Evolutionary conservation across 2,797 vertebrate genomes (phyloP), one percentile per base, ranked within the genome.

Genomic region (Pachyuromys duprasi): DNA sequence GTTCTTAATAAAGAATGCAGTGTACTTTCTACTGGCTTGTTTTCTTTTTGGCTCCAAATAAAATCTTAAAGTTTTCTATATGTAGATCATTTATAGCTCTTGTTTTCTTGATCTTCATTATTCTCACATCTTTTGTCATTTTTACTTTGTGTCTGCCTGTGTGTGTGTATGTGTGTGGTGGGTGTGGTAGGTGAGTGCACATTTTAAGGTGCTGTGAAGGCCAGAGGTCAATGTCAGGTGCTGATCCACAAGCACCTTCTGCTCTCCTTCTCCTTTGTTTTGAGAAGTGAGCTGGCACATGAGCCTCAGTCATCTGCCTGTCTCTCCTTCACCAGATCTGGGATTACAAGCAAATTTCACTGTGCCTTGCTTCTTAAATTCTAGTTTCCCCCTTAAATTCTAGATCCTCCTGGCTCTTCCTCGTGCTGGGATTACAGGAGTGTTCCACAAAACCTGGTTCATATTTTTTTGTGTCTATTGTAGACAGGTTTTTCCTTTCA

Each of bases 11-110:
- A 92, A 95, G 69, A 75, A 86, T 49, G 89, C 13, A 63, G 28
- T 13, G 17, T 31, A 0, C 3, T 13, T 93, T 95, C 74, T 45
- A 62, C 57, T 89, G 70, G 33, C 49, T 88, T 93, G n/a, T 36
- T 65, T 95, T 93, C 12, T 63, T 60, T 94, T 70, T 70, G 14
- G 55, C 28, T 94, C 60, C 45, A 33, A 69, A 53, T 57, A 76
- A 26, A 22, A 86, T 92, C 96, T 94, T 79, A 65, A 89, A 15
- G 94, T 86, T 65, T 93, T 95, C 60, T 83, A 3, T 78, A 86
- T 60, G 17, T 75, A 63, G 49, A 74, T 82, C n/a, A 49, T 62
- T 2, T 28, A 3, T 28, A 89, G 57, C 63, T 55, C 20, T 60
- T 87, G 1, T 79, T 94, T 79, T 83, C 20, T 70, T 63, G n/a